Base-by-base conservation (phyloP, 2,888 invertebrate species). In the Yponomeuta sedellus region DNA sequence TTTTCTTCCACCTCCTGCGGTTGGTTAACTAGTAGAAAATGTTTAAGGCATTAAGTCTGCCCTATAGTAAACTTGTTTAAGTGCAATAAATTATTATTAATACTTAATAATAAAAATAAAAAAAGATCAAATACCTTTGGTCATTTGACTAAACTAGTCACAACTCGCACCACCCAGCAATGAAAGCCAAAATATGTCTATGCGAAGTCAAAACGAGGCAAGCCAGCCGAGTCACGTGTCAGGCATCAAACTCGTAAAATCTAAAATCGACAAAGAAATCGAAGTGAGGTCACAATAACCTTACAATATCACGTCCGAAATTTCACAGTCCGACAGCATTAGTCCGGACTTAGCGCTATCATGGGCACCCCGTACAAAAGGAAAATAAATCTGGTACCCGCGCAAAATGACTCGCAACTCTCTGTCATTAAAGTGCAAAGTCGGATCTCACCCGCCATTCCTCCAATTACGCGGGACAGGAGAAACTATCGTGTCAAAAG, bases 401-500 rank as follows among this genome's bases (percentile, higher is more conserved):
- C 10, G n/a, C 12, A 63, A 40, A 44, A 44, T 22, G 63, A 52
- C 12, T 44, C 61, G 28, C 61, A 61, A 61, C 40, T 52, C 44
- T 40, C 11, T 11, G 40, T 22, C n/a, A 11, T 28, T 28, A 64
- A 57, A 64, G 64, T 34, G n/a, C 56, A 56, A 56, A 64, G 25
- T 64, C 57, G 56, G 34, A 64, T 64, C 34, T 8, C 19, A 61
- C 10, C 70, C 66, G 68, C 77, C 77, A 77, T 81, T 81, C 75
- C 68, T 77, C 75, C 78, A 82, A 80, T 83, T 82, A 81, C 75
- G 69, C 70, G 44, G 71, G 71, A 71, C 75, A 77, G 74, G 76
- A 79, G 77, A 75, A 80, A 77, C 75, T 76, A 74, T 72, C 68
- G 68, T 67, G 72, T 69, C 68, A 71, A 52, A 52, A 52, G 44